These are phyloP conservation scores for Sus scrofa DNA, from an alignment of 2,113 vertebrate genomes.

Conservation along the genomic window T2T-Sscrofa CM000826.6:23270501-23271000, in stretches of 20 bases:
- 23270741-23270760: background rate
- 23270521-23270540: no score
- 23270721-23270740: background rate
- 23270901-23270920: background rate
- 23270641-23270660: no score
- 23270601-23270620: no score
- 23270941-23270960: background rate
- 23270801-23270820: background rate
- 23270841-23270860: background rate
- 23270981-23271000: background rate
- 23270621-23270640: no score
- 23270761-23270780: conserved; percentile 47
- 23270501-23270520: no score
- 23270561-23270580: no score
- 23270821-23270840: background rate
- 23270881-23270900: background rate
- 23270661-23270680: conserved; percentile 74
- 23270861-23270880: background rate
- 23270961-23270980: background rate
- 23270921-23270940: background rate
- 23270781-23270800: background rate
- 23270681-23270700: conserved; percentile 58
- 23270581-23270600: no score
- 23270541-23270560: no score
- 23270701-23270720: background rate